Base-by-base conservation (phyloP, 2,113 vertebrate species). In the Notechis scutatus region DNA sequence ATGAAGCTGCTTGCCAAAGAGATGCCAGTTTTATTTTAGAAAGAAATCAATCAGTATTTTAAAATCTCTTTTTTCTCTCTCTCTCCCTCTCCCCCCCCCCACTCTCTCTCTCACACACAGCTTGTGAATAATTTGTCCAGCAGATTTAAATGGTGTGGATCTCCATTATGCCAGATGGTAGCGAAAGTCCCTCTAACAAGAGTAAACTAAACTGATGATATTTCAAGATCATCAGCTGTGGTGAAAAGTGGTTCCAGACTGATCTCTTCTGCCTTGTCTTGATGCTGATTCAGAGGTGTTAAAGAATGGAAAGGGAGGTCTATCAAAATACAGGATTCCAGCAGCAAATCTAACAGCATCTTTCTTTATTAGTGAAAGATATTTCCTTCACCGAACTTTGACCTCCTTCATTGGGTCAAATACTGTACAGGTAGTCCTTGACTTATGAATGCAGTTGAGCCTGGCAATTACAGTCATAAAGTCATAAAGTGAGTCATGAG, bases 11-110 rank as follows among this genome's bases (percentile, higher is more conserved):
- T 61, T 94, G 86, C 91, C 1, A 1, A 89, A 29, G 86, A 92
- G 93, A 88, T 9, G 64, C 1, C 89, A 90, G 56, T 54, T 95
- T 96, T 93, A n/a, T 92, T 96, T 95, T 45, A n/a, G 1, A 81
- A 85, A 92, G 54, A 95, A 93, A 94, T 93, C 85, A 57, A 1
- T 1, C 69, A 91, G 5, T 87, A 90, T 52, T 88, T 93, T 95
- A 34, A 3, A 94, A 92, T 61, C 42, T 52, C 1, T 59, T 1
- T 91, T 50, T 24, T 87, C 90, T 92, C 54, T 92, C 54, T 64
- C 34, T 85, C 5, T 34, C 29, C n/a, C 29, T 47, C 47, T 1
- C 45, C 14, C 5, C 2, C 0, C 21, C 8, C 23, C 23, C 24
- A 1, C 9, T 29, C 24, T 64, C 61, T 12, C 61, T 69, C 61